Evolutionary conservation across 2,888 invertebrate species (phyloP).

Genomic region (Ecdyonurus torrentis): DNA sequence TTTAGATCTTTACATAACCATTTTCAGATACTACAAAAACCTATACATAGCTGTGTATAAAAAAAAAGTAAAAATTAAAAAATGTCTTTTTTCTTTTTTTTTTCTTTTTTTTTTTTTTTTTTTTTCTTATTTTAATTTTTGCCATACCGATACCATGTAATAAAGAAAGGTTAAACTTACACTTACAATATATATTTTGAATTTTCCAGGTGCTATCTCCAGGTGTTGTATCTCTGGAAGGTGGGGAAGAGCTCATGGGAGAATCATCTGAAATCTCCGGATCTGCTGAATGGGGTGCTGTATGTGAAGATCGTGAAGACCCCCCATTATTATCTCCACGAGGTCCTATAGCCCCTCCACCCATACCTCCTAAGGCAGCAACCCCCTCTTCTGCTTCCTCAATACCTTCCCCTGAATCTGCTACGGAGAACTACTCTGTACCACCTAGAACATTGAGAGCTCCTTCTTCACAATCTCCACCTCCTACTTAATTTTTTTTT

Average conservation of each 20-base stretch:
- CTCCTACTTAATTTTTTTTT: too few relatives aligned
- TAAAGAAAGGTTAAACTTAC: neutral
- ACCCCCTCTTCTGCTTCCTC: slow-evolving; percentile 13
- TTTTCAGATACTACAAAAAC: too few relatives aligned
- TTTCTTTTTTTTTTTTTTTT: too few relatives aligned
- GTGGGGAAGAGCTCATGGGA: slow-evolving; percentile 3
- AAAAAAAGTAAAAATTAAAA: too few relatives aligned
- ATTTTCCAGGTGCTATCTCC: neutral
- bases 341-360: slow-evolving; percentile 17
- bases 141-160: too few relatives aligned
- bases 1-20: too few relatives aligned
- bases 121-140: too few relatives aligned
- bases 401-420: slow-evolving; percentile 7
- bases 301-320: slow-evolving; percentile 11
- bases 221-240: neutral
- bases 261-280: slow-evolving; percentile 4
- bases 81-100: too few relatives aligned
- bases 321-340: slow-evolving; percentile 16
- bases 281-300: slow-evolving; percentile 1
- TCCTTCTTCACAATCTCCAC: too few relatives aligned
- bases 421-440: slow-evolving; percentile 3
- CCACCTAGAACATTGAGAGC: neutral
- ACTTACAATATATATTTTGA: too few relatives aligned
- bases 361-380: slow-evolving; percentile 18
- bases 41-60: too few relatives aligned